Evolutionary conservation across 1,140 invertebrate species (phyloP).

Genomic region (Saccostrea glomerata): DNA sequence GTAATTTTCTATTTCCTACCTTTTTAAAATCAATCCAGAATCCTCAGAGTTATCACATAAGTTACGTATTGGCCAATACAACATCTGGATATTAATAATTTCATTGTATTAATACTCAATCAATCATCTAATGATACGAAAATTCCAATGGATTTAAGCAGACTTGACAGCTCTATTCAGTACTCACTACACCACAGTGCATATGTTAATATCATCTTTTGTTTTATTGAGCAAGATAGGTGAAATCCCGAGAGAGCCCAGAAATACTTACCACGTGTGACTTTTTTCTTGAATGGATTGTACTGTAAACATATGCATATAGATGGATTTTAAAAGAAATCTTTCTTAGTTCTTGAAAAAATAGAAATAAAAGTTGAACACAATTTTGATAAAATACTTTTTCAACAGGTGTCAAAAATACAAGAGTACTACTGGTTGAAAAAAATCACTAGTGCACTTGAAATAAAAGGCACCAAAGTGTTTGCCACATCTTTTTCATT

Average conservation of each 20-base stretch:
- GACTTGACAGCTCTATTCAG: background rate
- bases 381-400: no score
- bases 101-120: no score
- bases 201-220: background rate
- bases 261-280: background rate
- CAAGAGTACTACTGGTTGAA: no score
- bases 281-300: background rate
- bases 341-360: no score
- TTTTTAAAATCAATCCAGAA: background rate
- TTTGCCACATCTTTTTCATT: no score
- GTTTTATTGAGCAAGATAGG: background rate
- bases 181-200: background rate
- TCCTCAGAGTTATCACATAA: background rate
- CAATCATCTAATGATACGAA: background rate
- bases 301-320: no score
- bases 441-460: no score
- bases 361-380: no score
- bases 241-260: background rate
- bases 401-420: no score
- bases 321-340: no score
- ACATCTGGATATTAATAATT: no score
- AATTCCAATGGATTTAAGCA: background rate
- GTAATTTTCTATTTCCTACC: background rate
- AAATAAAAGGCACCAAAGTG: no score
- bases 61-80: background rate